These are phyloP conservation scores for Syrmaticus mikado DNA, from an alignment of 2,113 vertebrate genomes.

Conservation along the genomic window DNA sequence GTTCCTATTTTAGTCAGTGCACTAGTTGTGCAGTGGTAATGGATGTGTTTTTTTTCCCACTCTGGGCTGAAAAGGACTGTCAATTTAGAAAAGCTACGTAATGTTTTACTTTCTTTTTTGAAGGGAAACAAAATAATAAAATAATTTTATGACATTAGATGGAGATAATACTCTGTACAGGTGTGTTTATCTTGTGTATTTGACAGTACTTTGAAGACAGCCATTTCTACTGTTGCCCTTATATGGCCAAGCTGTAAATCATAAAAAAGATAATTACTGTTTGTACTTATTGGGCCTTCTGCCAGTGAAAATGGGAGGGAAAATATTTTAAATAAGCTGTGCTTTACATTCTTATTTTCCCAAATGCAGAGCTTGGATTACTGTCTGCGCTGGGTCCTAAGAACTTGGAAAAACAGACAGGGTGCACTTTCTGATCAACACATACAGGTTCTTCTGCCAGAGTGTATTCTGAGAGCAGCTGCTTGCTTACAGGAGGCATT, in stretches of 20 bases:
- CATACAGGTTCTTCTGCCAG: not conserved
- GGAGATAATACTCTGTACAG: not conserved
- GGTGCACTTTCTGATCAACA: fast-evolving
- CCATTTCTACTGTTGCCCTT: not conserved
- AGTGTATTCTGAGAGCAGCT: not conserved
- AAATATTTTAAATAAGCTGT: not conserved
- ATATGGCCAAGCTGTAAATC: not conserved
- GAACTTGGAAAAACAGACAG: not conserved
- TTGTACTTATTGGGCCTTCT: not conserved
- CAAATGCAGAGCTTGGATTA: not conserved
- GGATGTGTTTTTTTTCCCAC: not conserved
- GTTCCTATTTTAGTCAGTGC: not conserved
- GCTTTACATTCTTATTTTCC: not conserved
- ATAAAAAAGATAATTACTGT: not conserved
- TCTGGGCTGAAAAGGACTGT: not conserved
- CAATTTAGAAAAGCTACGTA: not conserved
- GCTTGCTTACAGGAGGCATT: not conserved
- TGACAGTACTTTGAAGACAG: not conserved
- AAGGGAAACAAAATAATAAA: not conserved
- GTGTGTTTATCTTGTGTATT: not conserved
- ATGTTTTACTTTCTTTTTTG: not conserved
- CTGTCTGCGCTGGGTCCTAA: not conserved
- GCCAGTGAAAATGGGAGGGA: not conserved
- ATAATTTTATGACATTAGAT: not conserved
- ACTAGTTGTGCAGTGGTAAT: not conserved